These are phyloP conservation scores for Forbesichthys agassizii DNA, from an alignment of 2,113 vertebrate species.

Conservation along the genomic window DNA sequence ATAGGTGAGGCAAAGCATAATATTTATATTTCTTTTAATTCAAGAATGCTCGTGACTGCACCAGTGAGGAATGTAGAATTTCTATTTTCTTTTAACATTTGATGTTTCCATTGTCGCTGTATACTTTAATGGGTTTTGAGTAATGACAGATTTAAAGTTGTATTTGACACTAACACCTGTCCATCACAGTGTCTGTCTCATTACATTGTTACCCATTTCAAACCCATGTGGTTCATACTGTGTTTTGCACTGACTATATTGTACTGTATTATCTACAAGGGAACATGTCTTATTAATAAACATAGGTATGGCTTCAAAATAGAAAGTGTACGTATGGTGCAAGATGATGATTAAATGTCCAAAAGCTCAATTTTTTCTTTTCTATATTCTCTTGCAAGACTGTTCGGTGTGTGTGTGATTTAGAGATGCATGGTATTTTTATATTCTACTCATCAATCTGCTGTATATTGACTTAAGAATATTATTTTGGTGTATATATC, in stretches of 20 bases:
- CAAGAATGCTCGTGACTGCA: background rate
- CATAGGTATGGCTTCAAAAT: background rate
- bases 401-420: conserved; percentile 44
- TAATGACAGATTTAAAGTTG: background rate
- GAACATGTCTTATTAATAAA: conserved; percentile 12
- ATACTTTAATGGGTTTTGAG: background rate
- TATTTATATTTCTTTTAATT: background rate
- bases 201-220: background rate
- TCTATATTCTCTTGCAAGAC: conserved; percentile 35
- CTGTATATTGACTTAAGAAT: conserved; percentile 43
- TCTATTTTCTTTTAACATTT: background rate
- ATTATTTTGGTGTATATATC: conserved; percentile 36
- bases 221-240: conserved; percentile 19
- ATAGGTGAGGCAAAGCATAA: background rate
- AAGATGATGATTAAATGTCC: conserved; percentile 2
- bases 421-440: conserved; percentile 71
- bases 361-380: conserved; percentile 9
- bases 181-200: background rate
- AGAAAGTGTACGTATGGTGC: background rate
- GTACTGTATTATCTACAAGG: conserved; percentile 29
- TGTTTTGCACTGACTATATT: conserved; percentile 1
- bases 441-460: conserved; percentile 32
- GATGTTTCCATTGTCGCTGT: background rate
- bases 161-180: background rate
- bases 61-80: background rate